Conservation (phyloP, 2,113 vertebrate species). For the Salvator merianae region DNA sequence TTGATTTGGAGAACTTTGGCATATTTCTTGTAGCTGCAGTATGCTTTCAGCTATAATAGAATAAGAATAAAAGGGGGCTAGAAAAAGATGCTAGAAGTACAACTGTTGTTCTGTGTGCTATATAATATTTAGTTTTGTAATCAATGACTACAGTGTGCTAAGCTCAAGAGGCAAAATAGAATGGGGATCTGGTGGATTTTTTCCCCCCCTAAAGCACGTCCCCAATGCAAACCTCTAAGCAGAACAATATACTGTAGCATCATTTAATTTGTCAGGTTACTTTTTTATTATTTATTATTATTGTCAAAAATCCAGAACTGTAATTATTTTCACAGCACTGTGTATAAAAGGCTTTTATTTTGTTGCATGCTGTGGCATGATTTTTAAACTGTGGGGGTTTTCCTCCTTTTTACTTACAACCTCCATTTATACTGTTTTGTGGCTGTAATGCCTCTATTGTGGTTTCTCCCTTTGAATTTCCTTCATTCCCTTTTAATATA, state of each 20-base stretch:
- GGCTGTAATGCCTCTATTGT: not conserved
- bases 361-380: not conserved
- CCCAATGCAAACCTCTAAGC: not conserved
- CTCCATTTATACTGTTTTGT: not conserved
- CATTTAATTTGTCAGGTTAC: not conserved
- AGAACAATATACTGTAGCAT: not conserved
- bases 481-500: not conserved
- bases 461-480: not conserved
- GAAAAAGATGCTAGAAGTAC: not conserved
- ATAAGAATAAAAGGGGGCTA: not conserved
- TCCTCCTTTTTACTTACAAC: not conserved
- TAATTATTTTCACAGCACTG: slow-evolving; percentile 5
- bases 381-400: not conserved
- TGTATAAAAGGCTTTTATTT: not conserved
- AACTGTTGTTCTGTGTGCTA: not conserved
- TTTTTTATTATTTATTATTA: not conserved
- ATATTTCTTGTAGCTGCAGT: slow-evolving; percentile 11
- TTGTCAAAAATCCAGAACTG: not conserved
- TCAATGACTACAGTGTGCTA: not conserved
- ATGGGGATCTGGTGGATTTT: too few relatives aligned
- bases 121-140: not conserved
- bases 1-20: slow-evolving; percentile 12
- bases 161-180: slow-evolving; percentile 5
- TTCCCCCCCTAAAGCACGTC: not conserved
- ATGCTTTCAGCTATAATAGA: not conserved